Conservation (phyloP, 2,888 invertebrate genomes). For the Glyphotaelius pellucidus region DNA sequence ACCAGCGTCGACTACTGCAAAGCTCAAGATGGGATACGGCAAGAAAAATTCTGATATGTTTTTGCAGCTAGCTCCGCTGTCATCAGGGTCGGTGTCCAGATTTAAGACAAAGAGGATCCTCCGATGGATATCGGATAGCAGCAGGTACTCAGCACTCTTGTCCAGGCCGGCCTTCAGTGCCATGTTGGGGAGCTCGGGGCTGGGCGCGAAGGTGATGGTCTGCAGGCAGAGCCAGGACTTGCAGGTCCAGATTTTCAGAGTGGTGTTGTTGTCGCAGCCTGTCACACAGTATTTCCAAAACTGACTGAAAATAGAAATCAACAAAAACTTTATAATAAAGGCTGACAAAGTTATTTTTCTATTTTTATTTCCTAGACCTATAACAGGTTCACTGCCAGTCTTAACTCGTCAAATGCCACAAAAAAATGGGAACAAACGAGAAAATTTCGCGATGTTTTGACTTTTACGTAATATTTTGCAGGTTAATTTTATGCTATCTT, state of each 20-base stretch:
- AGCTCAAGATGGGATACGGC: slow-evolving; percentile 92
- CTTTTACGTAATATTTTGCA: no score
- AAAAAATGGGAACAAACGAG: no score
- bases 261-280: slow-evolving; percentile 92
- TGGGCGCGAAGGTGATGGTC: slow-evolving; percentile 84
- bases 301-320: slow-evolving; percentile 75
- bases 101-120: slow-evolving; percentile 91
- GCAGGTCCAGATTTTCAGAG: slow-evolving; percentile 96
- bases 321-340: background rate
- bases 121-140: slow-evolving; percentile 92
- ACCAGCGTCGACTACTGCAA: slow-evolving; percentile 90
- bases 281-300: slow-evolving; percentile 98
- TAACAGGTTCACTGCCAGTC: no score
- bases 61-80: slow-evolving; percentile 82
- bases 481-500: no score
- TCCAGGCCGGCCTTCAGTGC: slow-evolving; percentile 90
- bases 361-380: no score
- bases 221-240: slow-evolving; percentile 97
- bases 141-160: slow-evolving; percentile 89
- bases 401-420: no score
- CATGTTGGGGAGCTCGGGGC: slow-evolving; percentile 70
- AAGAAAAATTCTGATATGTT: slow-evolving; percentile 91
- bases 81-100: slow-evolving; percentile 78
- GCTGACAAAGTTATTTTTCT: background rate
- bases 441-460: no score